Conservation (phyloP, 23 tunicate species). For the Ciona savignyi region DNA sequence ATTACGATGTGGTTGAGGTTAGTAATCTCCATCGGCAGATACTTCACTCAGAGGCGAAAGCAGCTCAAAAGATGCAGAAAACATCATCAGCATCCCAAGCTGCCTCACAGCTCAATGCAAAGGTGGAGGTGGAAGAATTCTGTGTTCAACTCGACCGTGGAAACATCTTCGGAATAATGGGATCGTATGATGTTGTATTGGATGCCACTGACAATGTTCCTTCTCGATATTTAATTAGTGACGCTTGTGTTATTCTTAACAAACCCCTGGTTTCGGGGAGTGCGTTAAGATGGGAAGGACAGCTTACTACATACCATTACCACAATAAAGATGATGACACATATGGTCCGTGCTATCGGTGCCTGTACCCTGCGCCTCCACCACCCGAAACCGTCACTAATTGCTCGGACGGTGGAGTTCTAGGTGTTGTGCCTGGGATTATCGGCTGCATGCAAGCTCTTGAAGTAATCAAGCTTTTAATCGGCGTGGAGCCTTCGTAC, state of each 20-base stretch:
- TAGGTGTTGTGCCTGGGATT: slow-evolving; percentile 95
- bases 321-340: slow-evolving; percentile 16
- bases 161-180: slow-evolving; percentile 54
- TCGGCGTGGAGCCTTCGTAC: slow-evolving; percentile 45
- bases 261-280: slow-evolving; percentile 98
- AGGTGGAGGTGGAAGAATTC: slow-evolving; percentile 22
- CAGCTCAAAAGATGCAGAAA: slow-evolving; percentile 16
- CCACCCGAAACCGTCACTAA: slow-evolving; percentile 97
- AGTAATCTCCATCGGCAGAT: slow-evolving; percentile 91
- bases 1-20: slow-evolving; percentile 78
- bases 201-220: slow-evolving; percentile 98
- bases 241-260: slow-evolving; percentile 61
- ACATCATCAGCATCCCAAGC: slow-evolving; percentile 71
- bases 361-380: slow-evolving; percentile 83
- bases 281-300: slow-evolving; percentile 99
- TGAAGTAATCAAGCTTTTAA: slow-evolving; percentile 74
- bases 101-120: slow-evolving; percentile 39
- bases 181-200: slow-evolving; percentile 67
- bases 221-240: slow-evolving; percentile 86
- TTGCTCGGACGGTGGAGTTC: slow-evolving; percentile 98
- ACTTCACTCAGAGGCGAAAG: slow-evolving; percentile 84
- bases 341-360: slow-evolving; percentile 73
- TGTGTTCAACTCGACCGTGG: slow-evolving; percentile 20
- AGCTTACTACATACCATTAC: slow-evolving; percentile 71
- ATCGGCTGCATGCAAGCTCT: slow-evolving; percentile 94